Base-by-base conservation (phyloP, 1,140 invertebrate genomes). In the Wasmannia auropunctata region DNA sequence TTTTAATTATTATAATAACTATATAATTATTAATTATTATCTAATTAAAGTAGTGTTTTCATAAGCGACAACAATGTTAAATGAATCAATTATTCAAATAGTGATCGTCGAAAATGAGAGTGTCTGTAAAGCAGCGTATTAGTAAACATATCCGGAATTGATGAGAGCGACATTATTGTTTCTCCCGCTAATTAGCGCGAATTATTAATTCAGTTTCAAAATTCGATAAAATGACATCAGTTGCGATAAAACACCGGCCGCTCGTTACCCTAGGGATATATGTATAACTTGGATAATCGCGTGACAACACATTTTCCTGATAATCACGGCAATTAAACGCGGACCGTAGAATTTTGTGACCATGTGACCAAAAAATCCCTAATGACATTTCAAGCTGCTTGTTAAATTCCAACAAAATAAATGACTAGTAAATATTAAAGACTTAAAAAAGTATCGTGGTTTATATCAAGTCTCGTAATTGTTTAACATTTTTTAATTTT, bases 191-290 rank as follows among this genome's bases (percentile, higher is more conserved):
- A 83, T 83, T 83, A 83, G 67, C 37, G 19, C 40, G 8, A 72
- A 72, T 83, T 83, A 83, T 81, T 72, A 81, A 81, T 83, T 43
- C 25, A 58, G 67, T 58, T 74, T 83, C 51, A 83, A 83, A 83
- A 83, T 74, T 72, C 51, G 79, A 83, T 83, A 74, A 83, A 83
- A 74, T 74, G 51, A 72, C 79, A 56, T 81, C 65, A 37, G 56
- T 83, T 60, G 28, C 67, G 51, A 58, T 56, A 83, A 83, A 83
- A 83, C 40, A 43, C 8, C 37, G 67, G 2, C 37, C 6, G 14
- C 25, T 58, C 19, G 40, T 81, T 72, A 72, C 37, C 58, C 51
- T 37, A 31, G 79, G 34, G 65, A 81, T 40, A 67, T 72, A 70
- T 70, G n/a, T n/a, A 60, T 74, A 43, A 25, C 25, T 11, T 37